Conservation (phyloP, 1,140 invertebrate genomes). For the Aphidius gifuensis region DNA sequence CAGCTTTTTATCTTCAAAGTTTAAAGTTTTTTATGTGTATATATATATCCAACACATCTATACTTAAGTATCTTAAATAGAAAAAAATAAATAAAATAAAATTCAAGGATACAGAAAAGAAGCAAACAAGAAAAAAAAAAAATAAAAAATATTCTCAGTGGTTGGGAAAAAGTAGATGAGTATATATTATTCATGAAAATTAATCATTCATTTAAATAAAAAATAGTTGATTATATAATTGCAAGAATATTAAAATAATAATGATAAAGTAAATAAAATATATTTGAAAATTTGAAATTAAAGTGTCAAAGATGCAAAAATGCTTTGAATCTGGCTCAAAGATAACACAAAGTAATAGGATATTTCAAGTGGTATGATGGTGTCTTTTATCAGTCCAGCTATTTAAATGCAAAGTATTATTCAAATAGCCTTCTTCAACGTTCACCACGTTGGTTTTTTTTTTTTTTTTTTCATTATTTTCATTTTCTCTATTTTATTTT, state of each 20-base stretch:
- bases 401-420: conserved; percentile 55
- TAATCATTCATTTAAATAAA: no score
- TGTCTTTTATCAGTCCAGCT: conserved; percentile 48
- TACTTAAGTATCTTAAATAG: background rate
- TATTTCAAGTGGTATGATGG: conserved; percentile 46
- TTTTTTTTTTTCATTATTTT: background rate
- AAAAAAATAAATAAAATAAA: background rate
- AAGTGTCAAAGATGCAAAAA: conserved; percentile 24
- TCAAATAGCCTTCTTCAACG: conserved; percentile 41
- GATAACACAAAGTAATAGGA: conserved; percentile 50
- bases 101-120: background rate
- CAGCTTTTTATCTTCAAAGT: background rate
- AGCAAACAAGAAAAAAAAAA: conserved; percentile 13
- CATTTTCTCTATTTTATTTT: conserved; percentile 14
- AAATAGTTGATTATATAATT: no score
- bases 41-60: conserved; percentile 1
- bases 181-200: no score
- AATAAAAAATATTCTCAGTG: background rate
- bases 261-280: no score
- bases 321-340: conserved; percentile 28
- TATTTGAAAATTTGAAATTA: conserved; percentile 1
- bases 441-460: background rate
- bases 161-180: no score
- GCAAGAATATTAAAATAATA: no score
- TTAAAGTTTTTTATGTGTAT: no score